These are phyloP conservation scores for Bruchidius siliquastri DNA, from an alignment of 2,888 invertebrate species.

Conservation along the genomic window DNA sequence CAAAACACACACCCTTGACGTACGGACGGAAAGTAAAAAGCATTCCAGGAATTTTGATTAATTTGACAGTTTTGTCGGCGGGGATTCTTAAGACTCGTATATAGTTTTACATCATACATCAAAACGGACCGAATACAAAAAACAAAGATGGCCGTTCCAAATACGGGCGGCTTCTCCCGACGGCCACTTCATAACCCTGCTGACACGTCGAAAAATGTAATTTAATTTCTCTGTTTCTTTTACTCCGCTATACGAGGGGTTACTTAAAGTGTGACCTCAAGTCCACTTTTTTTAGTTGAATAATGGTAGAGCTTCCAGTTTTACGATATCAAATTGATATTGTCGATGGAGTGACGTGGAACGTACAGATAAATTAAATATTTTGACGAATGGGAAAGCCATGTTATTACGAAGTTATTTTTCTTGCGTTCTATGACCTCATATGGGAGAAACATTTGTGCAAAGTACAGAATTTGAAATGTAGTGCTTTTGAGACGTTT, in stretches of 20 bases:
- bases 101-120: conserved; percentile 41
- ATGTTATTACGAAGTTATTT: no score
- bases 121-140: conserved; percentile 34
- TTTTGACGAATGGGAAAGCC: no score
- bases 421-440: no score
- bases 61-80: conserved; percentile 35
- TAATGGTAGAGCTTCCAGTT: no score
- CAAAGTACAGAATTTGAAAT: no score
- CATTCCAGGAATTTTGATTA: conserved; percentile 39
- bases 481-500: no score
- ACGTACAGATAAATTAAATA: no score
- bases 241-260: not conserved
- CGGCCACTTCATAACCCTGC: conserved; percentile 41
- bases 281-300: no score
- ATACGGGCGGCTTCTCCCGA: conserved; percentile 11
- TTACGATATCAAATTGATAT: no score
- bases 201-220: conserved; percentile 27
- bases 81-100: conserved; percentile 33
- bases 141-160: conserved; percentile 38
- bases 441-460: no score
- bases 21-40: conserved; percentile 19
- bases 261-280: no score
- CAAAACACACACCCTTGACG: not conserved
- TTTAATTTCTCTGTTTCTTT: conserved; percentile 5
- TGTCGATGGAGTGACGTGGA: no score